Evolutionary conservation across 2,888 invertebrate species (phyloP).

Genomic region (Caenorhabditis sp.): DNA sequence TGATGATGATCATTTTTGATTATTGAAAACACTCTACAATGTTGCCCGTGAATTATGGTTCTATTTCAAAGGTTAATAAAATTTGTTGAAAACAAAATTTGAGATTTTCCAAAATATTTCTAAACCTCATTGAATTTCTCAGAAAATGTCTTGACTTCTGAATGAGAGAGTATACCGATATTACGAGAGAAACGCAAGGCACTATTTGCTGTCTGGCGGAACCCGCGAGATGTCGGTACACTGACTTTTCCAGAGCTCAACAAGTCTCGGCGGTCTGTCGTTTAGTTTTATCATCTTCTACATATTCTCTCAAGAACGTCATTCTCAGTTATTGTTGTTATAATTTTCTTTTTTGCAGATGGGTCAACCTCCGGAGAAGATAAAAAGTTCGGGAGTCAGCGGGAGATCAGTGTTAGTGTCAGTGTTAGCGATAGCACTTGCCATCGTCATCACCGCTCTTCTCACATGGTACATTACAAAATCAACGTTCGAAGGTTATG

Average conservation of each 20-base stretch:
- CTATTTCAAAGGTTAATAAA: background rate
- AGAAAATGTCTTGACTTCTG: no score
- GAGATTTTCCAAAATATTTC: no score
- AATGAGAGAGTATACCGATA: no score
- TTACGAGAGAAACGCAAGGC: no score
- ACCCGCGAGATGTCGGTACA: no score
- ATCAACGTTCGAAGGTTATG: background rate
- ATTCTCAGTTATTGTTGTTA: background rate
- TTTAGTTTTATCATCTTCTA: no score
- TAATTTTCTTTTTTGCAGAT: conserved; percentile 18
- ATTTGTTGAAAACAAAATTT: no score
- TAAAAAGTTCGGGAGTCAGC: background rate
- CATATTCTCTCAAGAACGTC: no score
- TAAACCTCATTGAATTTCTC: no score
- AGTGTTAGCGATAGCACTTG: background rate
- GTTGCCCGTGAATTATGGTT: background rate
- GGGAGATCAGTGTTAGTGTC: conserved; percentile 1
- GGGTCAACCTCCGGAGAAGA: conserved; percentile 28
- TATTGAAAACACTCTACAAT: background rate
- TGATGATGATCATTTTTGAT: background rate
- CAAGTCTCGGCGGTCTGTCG: no score
- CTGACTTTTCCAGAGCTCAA: no score
- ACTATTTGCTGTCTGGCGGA: no score
- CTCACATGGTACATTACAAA: background rate
- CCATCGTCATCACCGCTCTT: background rate